These are phyloP conservation scores for Sturnira hondurensis DNA, from an alignment of 2,113 vertebrate genomes.

Conservation along the genomic window DNA sequence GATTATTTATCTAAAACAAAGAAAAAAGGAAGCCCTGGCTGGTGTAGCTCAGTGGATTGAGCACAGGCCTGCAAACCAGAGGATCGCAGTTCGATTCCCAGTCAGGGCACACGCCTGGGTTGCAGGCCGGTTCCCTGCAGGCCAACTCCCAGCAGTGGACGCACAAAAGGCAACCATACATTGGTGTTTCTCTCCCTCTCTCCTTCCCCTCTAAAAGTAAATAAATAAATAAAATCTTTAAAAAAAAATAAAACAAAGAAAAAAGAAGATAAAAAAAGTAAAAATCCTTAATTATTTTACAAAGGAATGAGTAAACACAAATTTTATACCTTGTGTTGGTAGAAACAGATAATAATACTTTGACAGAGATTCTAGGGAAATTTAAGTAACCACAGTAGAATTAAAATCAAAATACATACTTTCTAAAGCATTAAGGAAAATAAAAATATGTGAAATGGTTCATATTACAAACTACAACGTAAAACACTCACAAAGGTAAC, in stretches of 20 bases:
- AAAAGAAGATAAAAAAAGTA: background rate
- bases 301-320: background rate
- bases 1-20: background rate
- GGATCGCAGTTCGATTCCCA: too few species aligned
- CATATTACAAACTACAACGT: background rate
- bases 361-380: background rate
- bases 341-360: background rate
- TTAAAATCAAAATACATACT: background rate
- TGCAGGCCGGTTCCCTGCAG: too few species aligned
- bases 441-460: background rate
- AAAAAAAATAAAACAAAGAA: background rate
- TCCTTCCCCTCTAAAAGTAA: too few species aligned
- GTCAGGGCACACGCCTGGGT: too few species aligned
- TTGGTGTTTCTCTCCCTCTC: too few species aligned
- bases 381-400: background rate
- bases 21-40: too few species aligned
- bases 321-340: background rate
- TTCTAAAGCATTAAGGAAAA: background rate
- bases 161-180: too few species aligned
- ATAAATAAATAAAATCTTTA: too few species aligned
- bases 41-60: too few species aligned
- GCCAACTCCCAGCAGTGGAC: too few species aligned
- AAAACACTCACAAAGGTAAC: background rate
- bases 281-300: background rate
- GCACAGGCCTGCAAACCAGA: too few species aligned